These are phyloP conservation scores for Drosophila setosimentum DNA, from an alignment of 2,888 invertebrate genomes.

Conservation along the genomic window DNA sequence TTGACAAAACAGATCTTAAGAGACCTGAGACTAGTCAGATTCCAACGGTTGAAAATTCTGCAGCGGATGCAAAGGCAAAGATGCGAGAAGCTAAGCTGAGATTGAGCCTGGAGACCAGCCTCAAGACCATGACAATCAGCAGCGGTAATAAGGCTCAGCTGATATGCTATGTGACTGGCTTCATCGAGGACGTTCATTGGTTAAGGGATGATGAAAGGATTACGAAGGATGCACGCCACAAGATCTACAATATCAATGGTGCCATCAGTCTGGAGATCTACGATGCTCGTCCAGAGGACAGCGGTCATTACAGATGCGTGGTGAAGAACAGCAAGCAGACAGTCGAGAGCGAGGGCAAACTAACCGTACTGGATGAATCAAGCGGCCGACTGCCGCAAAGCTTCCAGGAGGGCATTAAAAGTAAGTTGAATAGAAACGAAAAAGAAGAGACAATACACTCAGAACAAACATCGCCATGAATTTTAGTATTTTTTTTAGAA, in stretches of 20 bases:
- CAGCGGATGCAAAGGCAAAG: conserved; percentile 60
- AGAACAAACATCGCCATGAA: neutral
- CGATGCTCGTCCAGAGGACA: conserved; percentile 89
- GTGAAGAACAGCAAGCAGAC: conserved; percentile 91
- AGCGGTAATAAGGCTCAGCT: conserved; percentile 91
- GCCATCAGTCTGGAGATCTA: conserved; percentile 91
- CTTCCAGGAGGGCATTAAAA: conserved; percentile 81
- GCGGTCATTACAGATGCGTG: conserved; percentile 92
- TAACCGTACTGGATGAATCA: conserved; percentile 88
- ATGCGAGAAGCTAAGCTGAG: conserved; percentile 87
- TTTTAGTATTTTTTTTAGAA: too few relatives aligned
- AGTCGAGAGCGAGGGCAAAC: conserved; percentile 88
- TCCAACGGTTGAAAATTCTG: conserved; percentile 24
- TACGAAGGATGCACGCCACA: conserved; percentile 86
- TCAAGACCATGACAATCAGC: conserved; percentile 91
- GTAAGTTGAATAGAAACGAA: conserved; percentile 56
- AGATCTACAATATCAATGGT: conserved; percentile 86
- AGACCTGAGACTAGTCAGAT: conserved; percentile 60
- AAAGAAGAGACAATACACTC: neutral
- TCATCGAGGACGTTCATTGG: conserved; percentile 91
- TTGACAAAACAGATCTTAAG: conserved; percentile 41
- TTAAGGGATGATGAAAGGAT: conserved; percentile 88
- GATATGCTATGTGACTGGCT: conserved; percentile 91
- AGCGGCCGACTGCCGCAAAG: conserved; percentile 70
- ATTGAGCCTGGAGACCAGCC: conserved; percentile 90